phyloP scores from a whole-genome alignment of 2,797 vertebrate genomes.

The Clarias fuscus region DNA sequence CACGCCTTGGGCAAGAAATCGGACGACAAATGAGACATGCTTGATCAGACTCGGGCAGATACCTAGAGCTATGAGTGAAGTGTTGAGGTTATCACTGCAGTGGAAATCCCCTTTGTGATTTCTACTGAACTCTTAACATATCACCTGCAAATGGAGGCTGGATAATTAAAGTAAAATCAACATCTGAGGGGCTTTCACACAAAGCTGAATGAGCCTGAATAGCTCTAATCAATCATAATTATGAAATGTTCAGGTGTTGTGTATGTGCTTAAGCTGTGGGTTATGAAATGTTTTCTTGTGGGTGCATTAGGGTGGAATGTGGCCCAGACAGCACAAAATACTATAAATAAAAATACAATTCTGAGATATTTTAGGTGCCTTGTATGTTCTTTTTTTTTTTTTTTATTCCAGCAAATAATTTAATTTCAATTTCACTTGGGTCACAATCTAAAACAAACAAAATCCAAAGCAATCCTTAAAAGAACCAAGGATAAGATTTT shows the following conservation, averaged over 20 bases:
- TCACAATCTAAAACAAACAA: not conserved
- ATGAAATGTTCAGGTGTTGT: slow-evolving; percentile 20
- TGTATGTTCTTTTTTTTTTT: not conserved
- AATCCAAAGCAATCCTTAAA: not conserved
- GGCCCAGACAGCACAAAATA: not conserved
- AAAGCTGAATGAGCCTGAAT: slow-evolving; percentile 32
- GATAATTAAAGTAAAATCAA: slow-evolving; percentile 54
- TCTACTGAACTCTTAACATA: slow-evolving; percentile 40
- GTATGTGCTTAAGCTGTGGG: not conserved
- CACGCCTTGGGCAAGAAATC: slow-evolving; percentile 50
- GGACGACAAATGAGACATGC: slow-evolving; percentile 46
- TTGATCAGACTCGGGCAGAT: slow-evolving; percentile 57
- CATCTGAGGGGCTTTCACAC: slow-evolving; percentile 47
- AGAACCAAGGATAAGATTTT: not conserved
- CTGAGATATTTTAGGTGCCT: not conserved
- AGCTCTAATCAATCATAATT: slow-evolving; percentile 36
- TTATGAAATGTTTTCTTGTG: not conserved
- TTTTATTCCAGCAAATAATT: not conserved
- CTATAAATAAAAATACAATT: not conserved
- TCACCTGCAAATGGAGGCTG: slow-evolving; percentile 45
- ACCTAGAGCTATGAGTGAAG: slow-evolving; percentile 48
- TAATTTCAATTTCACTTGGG: not conserved
- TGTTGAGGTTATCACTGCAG: slow-evolving; percentile 49
- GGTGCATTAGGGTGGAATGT: not conserved
- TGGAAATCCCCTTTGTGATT: slow-evolving; percentile 58